Conservation (phyloP, 2,113 vertebrate species). For the Syngnathus floridae region DNA sequence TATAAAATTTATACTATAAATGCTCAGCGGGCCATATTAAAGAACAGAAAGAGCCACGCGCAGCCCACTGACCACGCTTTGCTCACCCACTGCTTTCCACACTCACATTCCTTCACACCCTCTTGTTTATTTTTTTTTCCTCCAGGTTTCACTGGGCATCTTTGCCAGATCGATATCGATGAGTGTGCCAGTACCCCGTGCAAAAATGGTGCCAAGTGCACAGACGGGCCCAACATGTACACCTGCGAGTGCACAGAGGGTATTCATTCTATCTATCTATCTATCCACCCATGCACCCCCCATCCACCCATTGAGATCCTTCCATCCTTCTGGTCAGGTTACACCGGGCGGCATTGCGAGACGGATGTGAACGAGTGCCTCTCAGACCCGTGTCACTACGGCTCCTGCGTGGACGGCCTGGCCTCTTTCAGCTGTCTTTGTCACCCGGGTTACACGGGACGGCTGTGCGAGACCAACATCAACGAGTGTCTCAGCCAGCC, state of each 20-base stretch:
- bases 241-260: slow-evolving; percentile 91
- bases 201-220: slow-evolving; percentile 87
- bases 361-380: slow-evolving; percentile 82
- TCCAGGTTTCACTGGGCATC: slow-evolving; percentile 83
- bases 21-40: slow-evolving; percentile 5
- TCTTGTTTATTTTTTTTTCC: slow-evolving; percentile 30
- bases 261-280: slow-evolving; percentile 45
- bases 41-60: slow-evolving; percentile 6
- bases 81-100: neutral
- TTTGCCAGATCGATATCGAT: slow-evolving; percentile 86
- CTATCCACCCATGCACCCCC: no score
- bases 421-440: slow-evolving; percentile 87
- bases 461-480: slow-evolving; percentile 87
- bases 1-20: neutral
- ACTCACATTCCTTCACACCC: slow-evolving; percentile 13
- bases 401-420: slow-evolving; percentile 81
- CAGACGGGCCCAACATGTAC: slow-evolving; percentile 89
- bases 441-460: slow-evolving; percentile 81
- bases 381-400: slow-evolving; percentile 87
- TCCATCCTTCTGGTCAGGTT: slow-evolving; percentile 65
- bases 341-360: slow-evolving; percentile 82
- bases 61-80: no score
- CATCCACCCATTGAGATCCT: no score
- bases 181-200: slow-evolving; percentile 96
- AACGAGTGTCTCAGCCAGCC: slow-evolving; percentile 93